These are phyloP conservation scores for Drosophila pseudoobscura DNA, from an alignment of 1,140 invertebrate species.

Conservation along the genomic window DNA sequence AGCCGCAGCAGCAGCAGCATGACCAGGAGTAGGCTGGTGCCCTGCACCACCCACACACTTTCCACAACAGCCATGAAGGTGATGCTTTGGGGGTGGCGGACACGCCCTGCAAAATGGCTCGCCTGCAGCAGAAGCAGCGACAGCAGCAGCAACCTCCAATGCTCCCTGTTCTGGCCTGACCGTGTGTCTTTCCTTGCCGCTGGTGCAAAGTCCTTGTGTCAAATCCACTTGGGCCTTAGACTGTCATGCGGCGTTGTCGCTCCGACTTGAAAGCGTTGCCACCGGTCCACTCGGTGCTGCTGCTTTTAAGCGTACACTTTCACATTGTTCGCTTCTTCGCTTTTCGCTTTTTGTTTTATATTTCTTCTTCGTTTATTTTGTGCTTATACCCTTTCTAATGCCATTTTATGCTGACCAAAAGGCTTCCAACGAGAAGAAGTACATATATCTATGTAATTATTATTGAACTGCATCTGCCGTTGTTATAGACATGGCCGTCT, in stretches of 20 bases:
- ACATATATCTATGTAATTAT: too few species aligned
- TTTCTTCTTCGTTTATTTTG: neutral
- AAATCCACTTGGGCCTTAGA: conserved; percentile 53
- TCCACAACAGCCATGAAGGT: conserved; percentile 9
- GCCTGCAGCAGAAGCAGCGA: neutral
- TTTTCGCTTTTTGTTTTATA: neutral
- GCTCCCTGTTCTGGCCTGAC: neutral
- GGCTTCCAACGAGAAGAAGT: neutral
- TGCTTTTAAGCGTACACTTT: conserved; percentile 13
- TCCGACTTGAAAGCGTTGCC: conserved; percentile 55
- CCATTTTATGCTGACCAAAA: too few species aligned
- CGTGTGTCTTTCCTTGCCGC: conserved; percentile 2
- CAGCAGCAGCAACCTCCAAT: neutral
- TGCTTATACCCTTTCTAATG: too few species aligned
- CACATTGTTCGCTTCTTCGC: neutral
- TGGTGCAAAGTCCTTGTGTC: conserved; percentile 28
- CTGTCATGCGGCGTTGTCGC: conserved; percentile 51
- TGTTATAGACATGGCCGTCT: too few species aligned
- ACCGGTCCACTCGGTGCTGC: neutral
- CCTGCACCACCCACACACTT: conserved; percentile 24
- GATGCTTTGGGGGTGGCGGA: conserved; percentile 10
- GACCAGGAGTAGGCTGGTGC: too few species aligned
- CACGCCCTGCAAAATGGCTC: conserved; percentile 46
- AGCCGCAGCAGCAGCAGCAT: neutral
- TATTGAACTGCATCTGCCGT: too few species aligned